Conservation (phyloP, 2,797 vertebrate genomes). For the Enteromius thamalakanensis region DNA sequence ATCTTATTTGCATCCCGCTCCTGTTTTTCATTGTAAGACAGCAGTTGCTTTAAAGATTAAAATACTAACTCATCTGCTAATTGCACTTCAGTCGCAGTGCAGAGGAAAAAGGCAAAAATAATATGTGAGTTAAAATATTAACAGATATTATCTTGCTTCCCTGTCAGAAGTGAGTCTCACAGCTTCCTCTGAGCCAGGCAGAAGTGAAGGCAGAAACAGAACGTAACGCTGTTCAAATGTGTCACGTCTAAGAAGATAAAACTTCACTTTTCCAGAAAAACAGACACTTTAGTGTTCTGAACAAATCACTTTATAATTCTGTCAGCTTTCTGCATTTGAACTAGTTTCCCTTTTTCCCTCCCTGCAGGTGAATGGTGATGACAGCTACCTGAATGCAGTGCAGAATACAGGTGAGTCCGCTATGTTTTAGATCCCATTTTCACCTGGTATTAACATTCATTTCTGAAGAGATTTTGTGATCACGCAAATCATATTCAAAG, state of each 20-base stretch:
- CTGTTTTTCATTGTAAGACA: not conserved
- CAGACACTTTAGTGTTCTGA: slow-evolving; percentile 46
- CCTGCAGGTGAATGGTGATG: slow-evolving; percentile 78
- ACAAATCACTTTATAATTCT: slow-evolving; percentile 55
- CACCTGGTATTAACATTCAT: not conserved
- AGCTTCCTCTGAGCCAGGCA: slow-evolving; percentile 41
- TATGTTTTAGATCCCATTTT: not conserved
- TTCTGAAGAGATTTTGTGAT: not conserved
- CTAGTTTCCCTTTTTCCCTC: slow-evolving; percentile 19
- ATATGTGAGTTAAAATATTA: slow-evolving; percentile 60
- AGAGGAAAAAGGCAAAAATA: slow-evolving; percentile 48
- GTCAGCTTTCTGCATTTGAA: slow-evolving; percentile 41
- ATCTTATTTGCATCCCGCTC: not conserved
- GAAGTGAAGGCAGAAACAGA: slow-evolving; percentile 53
- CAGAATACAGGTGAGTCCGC: slow-evolving; percentile 79
- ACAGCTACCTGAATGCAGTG: slow-evolving; percentile 81
- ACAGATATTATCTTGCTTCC: slow-evolving; percentile 55
- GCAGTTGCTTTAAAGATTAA: slow-evolving; percentile 1
- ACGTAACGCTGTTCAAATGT: slow-evolving; percentile 52
- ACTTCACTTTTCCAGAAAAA: slow-evolving; percentile 50
- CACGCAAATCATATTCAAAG: not conserved
- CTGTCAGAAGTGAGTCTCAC: slow-evolving; percentile 42
- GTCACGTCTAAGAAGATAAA: slow-evolving; percentile 58
- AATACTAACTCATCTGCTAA: slow-evolving; percentile 17
- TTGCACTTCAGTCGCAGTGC: slow-evolving; percentile 33